These are phyloP conservation scores for Recurvirostra avosetta DNA, from an alignment of 2,113 vertebrate species.

Conservation along the genomic window DNA sequence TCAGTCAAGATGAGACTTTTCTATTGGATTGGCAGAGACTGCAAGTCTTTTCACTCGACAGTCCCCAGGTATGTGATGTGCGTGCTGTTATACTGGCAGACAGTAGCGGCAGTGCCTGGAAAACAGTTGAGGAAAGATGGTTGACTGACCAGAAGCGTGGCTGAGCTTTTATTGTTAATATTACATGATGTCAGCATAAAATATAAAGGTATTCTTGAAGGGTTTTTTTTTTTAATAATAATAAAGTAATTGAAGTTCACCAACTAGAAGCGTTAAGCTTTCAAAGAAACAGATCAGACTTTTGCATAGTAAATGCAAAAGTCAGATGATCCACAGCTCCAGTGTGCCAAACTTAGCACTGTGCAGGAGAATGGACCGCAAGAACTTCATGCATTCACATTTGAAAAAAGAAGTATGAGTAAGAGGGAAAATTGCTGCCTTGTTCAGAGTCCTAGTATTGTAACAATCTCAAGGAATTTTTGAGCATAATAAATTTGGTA, in stretches of 20 bases:
- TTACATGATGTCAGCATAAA: background rate
- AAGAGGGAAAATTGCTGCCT: slow-evolving; percentile 9
- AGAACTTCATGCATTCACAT: background rate
- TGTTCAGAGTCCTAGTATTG: background rate
- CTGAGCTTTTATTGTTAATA: background rate
- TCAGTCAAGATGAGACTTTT: background rate
- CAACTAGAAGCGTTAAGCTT: background rate
- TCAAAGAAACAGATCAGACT: background rate
- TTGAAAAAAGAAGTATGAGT: background rate
- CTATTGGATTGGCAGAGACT: background rate
- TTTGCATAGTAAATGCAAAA: background rate
- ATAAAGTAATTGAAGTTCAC: background rate
- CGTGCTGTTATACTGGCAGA: background rate
- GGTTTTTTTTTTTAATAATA: background rate
- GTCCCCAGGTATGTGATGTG: background rate
- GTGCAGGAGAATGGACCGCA: background rate
- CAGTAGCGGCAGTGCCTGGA: background rate
- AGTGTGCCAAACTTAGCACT: background rate
- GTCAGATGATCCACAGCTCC: background rate
- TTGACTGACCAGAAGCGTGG: background rate
- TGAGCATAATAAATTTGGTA: background rate
- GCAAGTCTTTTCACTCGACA: background rate
- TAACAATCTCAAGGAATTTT: background rate
- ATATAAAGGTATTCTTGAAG: background rate
- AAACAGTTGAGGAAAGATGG: background rate